These are phyloP conservation scores for Erpobdella octoculata DNA, from an alignment of 2,888 invertebrate species.

Conservation along the genomic window DNA sequence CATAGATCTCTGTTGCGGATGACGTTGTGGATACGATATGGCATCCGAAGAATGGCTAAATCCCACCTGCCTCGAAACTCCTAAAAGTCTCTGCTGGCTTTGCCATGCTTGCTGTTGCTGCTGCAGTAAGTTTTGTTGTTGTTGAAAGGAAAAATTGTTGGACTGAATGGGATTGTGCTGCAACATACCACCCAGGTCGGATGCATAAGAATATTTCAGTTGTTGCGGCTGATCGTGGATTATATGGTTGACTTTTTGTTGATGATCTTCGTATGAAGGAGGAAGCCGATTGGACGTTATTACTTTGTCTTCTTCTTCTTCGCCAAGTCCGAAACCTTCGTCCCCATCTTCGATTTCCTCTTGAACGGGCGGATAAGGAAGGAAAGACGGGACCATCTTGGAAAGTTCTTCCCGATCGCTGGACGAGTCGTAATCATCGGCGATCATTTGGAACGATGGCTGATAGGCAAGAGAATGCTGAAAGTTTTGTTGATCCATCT, in stretches of 20 bases:
- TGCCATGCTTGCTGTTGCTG: too few relatives aligned
- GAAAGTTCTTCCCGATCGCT: neutral
- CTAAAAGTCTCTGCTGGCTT: too few relatives aligned
- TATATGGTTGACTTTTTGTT: neutral
- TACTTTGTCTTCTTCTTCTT: slow-evolving; percentile 7
- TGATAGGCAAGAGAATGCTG: neutral
- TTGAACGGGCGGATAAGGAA: neutral
- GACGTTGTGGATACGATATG: too few relatives aligned
- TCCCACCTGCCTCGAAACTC: too few relatives aligned
- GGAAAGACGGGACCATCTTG: neutral
- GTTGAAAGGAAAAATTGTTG: too few relatives aligned
- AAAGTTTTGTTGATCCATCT: neutral
- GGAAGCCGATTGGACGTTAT: neutral
- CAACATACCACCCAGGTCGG: too few relatives aligned
- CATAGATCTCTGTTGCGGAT: too few relatives aligned
- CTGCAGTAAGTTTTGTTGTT: too few relatives aligned
- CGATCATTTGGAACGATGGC: neutral
- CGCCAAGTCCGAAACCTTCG: neutral
- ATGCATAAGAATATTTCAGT: too few relatives aligned
- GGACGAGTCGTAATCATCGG: neutral
- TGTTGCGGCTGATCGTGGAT: neutral
- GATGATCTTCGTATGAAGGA: slow-evolving; percentile 6
- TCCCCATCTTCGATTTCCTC: slow-evolving; percentile 18
- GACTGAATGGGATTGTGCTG: too few relatives aligned
- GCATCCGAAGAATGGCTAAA: too few relatives aligned